Evolutionary conservation across 92 coral and sea anemone genomes (phyloP).

Genomic region (Porites divaricata): DNA sequence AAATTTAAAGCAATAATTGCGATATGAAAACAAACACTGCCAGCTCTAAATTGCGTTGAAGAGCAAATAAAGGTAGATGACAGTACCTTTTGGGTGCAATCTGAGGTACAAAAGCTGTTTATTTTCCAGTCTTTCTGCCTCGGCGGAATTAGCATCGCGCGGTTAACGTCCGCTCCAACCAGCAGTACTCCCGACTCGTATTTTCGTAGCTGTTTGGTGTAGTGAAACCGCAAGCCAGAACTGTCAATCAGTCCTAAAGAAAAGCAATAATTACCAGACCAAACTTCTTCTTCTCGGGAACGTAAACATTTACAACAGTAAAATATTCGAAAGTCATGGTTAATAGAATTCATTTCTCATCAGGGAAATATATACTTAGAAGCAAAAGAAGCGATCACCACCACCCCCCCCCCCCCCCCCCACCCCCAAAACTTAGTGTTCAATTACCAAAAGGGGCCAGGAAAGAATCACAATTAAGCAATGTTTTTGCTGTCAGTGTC

Average conservation of each 20-base stretch:
- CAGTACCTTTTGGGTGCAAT: slow-evolving; percentile 62
- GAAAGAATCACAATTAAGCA: no score
- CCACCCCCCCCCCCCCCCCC: no score
- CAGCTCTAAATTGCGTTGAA: neutral
- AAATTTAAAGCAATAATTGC: no score
- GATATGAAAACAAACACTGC: neutral
- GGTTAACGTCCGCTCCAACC: slow-evolving; percentile 21
- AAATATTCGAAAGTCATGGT: no score
- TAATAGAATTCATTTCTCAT: no score
- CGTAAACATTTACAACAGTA: no score
- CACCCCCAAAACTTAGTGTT: no score
- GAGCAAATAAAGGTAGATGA: neutral
- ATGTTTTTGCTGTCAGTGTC: no score
- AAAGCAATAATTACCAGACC: neutral
- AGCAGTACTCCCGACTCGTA: slow-evolving; percentile 57
- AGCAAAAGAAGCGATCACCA: no score
- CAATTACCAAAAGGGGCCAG: no score
- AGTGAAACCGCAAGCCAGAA: slow-evolving; percentile 71
- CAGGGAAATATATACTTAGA: no score
- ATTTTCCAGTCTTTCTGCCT: slow-evolving; percentile 47
- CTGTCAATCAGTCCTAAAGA: slow-evolving; percentile 54
- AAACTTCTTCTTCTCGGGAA: no score
- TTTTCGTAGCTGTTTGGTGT: slow-evolving; percentile 58
- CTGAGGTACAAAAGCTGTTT: slow-evolving; percentile 49
- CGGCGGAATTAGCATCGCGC: slow-evolving; percentile 60